Percentiles rank a stretch among this genome's conserved stretches.
Conservation (phyloP, 2,797 vertebrate species). For the Macrochelys suwanniensis region DNA sequence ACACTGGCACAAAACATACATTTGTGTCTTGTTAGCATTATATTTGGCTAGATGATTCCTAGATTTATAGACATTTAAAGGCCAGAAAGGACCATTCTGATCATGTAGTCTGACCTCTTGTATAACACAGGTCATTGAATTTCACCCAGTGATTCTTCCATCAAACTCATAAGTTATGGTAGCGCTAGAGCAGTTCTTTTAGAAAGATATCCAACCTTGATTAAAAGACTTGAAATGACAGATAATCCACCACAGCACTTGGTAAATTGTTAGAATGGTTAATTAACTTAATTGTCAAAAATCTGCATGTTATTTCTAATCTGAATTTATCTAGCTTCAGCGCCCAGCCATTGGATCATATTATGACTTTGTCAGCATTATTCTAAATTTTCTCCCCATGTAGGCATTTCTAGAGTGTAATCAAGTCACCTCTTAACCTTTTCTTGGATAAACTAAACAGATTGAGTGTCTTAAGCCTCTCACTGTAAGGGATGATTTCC, state of each 20-base stretch:
- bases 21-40: no score
- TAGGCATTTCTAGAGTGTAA: not conserved
- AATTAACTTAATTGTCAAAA: not conserved
- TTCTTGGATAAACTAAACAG: not conserved
- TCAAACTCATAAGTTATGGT: not conserved
- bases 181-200: not conserved
- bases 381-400: fast-evolving
- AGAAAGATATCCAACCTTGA: not conserved
- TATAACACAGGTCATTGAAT: no score
- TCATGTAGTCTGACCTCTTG: no score
- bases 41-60: no score
- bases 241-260: not conserved
- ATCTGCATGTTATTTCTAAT: not conserved
- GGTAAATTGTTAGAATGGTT: not conserved
- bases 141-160: not conserved
- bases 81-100: no score
- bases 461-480: no score
- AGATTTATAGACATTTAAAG: no score
- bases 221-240: not conserved
- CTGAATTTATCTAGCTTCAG: not conserved
- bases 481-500: no score
- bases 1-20: no score
- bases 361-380: not conserved
- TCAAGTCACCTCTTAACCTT: not conserved
- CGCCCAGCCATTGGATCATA: not conserved